These are phyloP conservation scores for Muntiacus reevesi DNA, from an alignment of 2,113 vertebrate species.

Conservation along the genomic window DNA sequence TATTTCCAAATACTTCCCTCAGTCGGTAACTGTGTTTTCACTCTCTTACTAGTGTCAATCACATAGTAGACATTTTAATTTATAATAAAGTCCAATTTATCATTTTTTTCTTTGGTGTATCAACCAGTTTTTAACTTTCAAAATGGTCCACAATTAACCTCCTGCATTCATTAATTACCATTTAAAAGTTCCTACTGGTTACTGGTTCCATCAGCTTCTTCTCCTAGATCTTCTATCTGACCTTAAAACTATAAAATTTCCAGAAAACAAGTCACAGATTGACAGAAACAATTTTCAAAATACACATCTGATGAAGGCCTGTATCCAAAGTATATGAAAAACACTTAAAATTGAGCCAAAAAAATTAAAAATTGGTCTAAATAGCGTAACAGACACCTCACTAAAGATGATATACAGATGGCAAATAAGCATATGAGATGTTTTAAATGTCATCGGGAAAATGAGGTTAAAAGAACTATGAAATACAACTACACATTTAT, in stretches of 20 bases:
- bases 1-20: background rate
- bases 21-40: background rate
- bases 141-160: background rate
- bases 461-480: background rate
- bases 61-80: background rate
- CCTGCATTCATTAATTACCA: background rate
- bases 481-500: background rate
- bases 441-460: background rate
- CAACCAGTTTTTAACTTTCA: background rate
- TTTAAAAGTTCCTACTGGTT: background rate
- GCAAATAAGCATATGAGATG: background rate
- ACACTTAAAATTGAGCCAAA: background rate
- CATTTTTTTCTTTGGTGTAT: background rate
- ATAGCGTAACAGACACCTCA: background rate
- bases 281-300: background rate
- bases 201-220: background rate
- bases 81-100: background rate
- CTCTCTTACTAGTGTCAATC: background rate
- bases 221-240: background rate
- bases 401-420: background rate
- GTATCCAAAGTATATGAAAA: background rate
- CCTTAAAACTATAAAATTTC: background rate
- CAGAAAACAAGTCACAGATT: background rate
- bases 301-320: background rate
- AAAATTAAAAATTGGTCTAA: background rate